Conservation (phyloP, 2,113 vertebrate genomes). For the Alouatta palliata region DNA sequence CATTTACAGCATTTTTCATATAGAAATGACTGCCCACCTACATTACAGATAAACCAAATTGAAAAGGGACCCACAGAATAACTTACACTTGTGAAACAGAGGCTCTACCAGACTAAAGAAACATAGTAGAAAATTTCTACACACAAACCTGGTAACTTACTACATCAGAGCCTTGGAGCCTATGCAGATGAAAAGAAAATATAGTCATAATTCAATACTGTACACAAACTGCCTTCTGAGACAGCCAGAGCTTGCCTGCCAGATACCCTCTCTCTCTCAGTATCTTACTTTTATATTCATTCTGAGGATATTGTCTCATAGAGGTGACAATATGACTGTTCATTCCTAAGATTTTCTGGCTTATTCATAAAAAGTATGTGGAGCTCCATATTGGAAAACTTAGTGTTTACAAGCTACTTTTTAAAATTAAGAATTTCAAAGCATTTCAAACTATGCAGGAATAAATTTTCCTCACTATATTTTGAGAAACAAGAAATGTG, state of each 20-base stretch:
- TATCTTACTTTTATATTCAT: background rate
- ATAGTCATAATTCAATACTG: background rate
- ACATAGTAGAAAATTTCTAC: background rate
- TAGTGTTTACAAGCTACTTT: background rate
- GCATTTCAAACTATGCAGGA: background rate
- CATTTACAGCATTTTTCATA: background rate
- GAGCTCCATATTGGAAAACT: background rate
- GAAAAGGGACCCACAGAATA: background rate
- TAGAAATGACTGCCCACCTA: background rate
- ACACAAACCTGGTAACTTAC: background rate
- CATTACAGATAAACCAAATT: background rate
- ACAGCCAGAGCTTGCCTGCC: background rate
- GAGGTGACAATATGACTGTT: background rate
- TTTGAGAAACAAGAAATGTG: background rate
- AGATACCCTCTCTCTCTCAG: background rate
- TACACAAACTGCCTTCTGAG: background rate
- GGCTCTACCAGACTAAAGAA: background rate
- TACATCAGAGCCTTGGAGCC: background rate
- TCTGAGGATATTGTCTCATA: background rate
- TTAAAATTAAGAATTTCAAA: constrained; percentile 27
- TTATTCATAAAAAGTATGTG: background rate
- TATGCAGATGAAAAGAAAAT: background rate
- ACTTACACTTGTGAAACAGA: background rate
- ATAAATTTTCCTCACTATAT: background rate
- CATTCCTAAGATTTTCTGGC: background rate